Percentiles rank a stretch among this genome's conserved stretches.
These are phyloP conservation scores for Synergus gifuensis DNA, from an alignment of 2,888 invertebrate species.

Conservation along the genomic window DNA sequence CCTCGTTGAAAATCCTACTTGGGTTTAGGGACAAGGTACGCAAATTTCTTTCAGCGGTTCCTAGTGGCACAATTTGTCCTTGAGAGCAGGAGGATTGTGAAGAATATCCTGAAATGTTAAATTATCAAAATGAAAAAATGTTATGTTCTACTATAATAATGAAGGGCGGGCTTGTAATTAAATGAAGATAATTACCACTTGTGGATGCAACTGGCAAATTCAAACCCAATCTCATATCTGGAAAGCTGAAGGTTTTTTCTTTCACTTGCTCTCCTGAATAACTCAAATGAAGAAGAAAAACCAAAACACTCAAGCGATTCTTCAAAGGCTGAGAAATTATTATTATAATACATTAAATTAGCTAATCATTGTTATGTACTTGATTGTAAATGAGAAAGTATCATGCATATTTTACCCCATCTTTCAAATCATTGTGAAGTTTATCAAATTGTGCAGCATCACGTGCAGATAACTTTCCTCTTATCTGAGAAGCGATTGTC, in stretches of 20 bases:
- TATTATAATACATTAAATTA: constrained; percentile 13
- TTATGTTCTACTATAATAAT: background rate
- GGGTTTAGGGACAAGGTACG: constrained; percentile 58
- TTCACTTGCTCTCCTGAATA: constrained; percentile 63
- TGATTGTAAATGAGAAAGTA: background rate
- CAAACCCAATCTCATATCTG: constrained; percentile 69
- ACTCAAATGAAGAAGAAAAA: constrained; percentile 69
- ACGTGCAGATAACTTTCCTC: constrained; percentile 67
- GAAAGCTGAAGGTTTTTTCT: constrained; percentile 67
- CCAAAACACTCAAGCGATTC: constrained; percentile 68
- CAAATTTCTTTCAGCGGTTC: constrained; percentile 60
- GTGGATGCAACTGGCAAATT: constrained; percentile 68
- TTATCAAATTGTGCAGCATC: constrained; percentile 72
- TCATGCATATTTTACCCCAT: constrained; percentile 63
- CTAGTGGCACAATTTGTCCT: constrained; percentile 67
- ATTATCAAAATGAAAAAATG: background rate
- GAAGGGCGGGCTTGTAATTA: background rate
- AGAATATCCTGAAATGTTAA: constrained; percentile 60
- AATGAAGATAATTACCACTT: constrained; percentile 64
- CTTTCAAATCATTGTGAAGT: constrained; percentile 72
- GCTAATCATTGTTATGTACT: constrained; percentile 17
- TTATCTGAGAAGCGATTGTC: constrained; percentile 68
- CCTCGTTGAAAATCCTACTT: constrained; percentile 69
- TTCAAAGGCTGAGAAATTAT: constrained; percentile 57
- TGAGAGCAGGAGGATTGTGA: constrained; percentile 64